Evolutionary conservation across 2,888 invertebrate species (phyloP).

Genomic region (Acleris literana): DNA sequence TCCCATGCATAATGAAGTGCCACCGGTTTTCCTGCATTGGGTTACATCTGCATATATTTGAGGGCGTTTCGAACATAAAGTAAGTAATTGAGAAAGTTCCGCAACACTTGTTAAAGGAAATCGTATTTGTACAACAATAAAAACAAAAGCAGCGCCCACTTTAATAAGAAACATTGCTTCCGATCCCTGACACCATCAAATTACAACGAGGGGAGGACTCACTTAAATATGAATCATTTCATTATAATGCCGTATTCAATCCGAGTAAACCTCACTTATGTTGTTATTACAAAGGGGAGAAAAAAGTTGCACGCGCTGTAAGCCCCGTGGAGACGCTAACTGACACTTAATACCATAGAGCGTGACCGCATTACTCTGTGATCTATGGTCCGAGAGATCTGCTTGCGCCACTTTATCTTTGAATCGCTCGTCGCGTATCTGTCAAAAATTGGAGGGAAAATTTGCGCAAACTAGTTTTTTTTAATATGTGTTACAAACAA

Average conservation of each 20-base stretch:
- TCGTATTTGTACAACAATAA: constrained; percentile 57
- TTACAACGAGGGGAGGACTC: constrained; percentile 78
- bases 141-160: constrained; percentile 74
- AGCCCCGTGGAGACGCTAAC: constrained; percentile 82
- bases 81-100: constrained; percentile 40
- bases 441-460: constrained; percentile 69
- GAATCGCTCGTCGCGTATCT: constrained; percentile 59
- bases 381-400: constrained; percentile 77
- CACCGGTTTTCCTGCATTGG: constrained; percentile 12
- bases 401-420: constrained; percentile 67
- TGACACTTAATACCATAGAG: constrained; percentile 82
- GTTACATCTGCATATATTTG: constrained; percentile 13
- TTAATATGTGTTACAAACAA: neutral
- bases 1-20: constrained; percentile 10
- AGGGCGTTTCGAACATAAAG: constrained; percentile 26
- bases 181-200: constrained; percentile 77
- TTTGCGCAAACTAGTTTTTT: constrained; percentile 13
- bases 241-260: constrained; percentile 84
- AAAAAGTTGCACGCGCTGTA: constrained; percentile 70
- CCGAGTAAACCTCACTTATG: constrained; percentile 81
- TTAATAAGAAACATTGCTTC: constrained; percentile 82
- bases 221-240: constrained; percentile 84
- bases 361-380: constrained; percentile 82
- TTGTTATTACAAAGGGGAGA: constrained; percentile 78
- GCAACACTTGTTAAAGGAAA: constrained; percentile 42